Evolutionary conservation across 2,888 invertebrate species (phyloP), one percentile per base, ranked within the genome.

Genomic region (Arrhopalites spinosus): DNA sequence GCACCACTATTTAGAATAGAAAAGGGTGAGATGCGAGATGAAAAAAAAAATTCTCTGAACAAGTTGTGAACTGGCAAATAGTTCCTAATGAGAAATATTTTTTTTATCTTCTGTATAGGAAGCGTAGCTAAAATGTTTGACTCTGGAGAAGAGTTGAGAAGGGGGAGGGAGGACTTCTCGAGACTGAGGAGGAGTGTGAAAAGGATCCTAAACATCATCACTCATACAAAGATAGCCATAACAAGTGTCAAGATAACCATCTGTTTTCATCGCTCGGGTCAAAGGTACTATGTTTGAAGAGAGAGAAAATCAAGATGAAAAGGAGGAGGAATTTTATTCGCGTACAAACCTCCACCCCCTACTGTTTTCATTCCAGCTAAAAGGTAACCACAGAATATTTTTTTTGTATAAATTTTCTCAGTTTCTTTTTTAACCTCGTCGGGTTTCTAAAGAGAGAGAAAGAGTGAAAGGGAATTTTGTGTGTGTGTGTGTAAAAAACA

Each of bases 151-250:
- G 36, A 36, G 5, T 36, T 3, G 36, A 36, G 23, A 23, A 53
- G 53, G 23, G 53, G 5, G n/a, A 53, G 53, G n/a, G 53, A 53
- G 53, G 23, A n/a, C n/a, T n/a, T n/a, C n/a, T n/a, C n/a, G n/a
- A n/a, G n/a, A n/a, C n/a, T n/a, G 36, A 67, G 45, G 67, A 76
- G 79, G 76, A n/a, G 79, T 79, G 79, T 79, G 79, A 79, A 79
- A 79, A 78, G 79, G 74, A 76, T 13, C 50, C n/a, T n/a, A n/a
- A 30, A 30, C 64, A 78, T 77, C 79, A 79, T 79, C 79, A 79
- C 79, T 79, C 79, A 79, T 79, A 74, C 15, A 20, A 36, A 72
- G 72, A 76, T 47, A 68, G 67, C 59, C 56, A 72, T 67, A 73
- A 67, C 56, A 66, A 61, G 43, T 61, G 72, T 59, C 63, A 72